Evolutionary conservation across 2,888 invertebrate species (phyloP), one percentile per base, ranked within the genome.

Genomic region (Ectemnius cavifrons): DNA sequence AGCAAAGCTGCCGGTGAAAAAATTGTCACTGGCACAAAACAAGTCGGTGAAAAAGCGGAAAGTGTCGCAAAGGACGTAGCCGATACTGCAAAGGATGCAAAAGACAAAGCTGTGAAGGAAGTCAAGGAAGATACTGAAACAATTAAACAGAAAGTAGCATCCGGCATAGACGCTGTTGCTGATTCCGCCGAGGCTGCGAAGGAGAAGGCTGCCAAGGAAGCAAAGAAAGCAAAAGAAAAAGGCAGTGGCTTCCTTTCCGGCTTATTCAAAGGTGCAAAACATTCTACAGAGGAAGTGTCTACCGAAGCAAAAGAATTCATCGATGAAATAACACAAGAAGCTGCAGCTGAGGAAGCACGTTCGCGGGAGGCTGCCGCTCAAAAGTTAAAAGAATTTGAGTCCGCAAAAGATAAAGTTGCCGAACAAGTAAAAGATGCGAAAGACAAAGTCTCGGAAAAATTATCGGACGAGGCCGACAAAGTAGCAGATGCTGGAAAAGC

Each of bases 41-140:
- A 27, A 37, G 37, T 63, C 8, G 46, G 56, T 1, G 72, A 73
- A n/a, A 72, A 75, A 18, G 91, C 76, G 91, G 92, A 85, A 88
- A 91, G 45, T 89, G 90, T 68, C 91, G 90, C 66, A 5, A 47
- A 73, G 6, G 72, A 75, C 20, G 23, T 60, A 16, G 59, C 63
- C 16, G 66, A 80, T 56, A 66, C 73, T n/a, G 65, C 75, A 14
- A 75, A 82, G 62, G 61, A 64, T 1, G 61, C 56, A 0, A 74
- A 77, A 14, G 69, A 62, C 1, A 58, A 60, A 6, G 18, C 14
- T 2, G 47, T 18, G 2, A 4, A 4, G 0, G 47, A 58, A 0
- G 56, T 20, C 0, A 61, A 27, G 1, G 72, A 80, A 2, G 63
- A 20, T 0, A 59, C 65, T 16, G 66, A 83, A 49, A 74, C 72